Evolutionary conservation across 92 coral and sea anemone species (phyloP).

Genomic region (Isaurus tuberculatus): DNA sequence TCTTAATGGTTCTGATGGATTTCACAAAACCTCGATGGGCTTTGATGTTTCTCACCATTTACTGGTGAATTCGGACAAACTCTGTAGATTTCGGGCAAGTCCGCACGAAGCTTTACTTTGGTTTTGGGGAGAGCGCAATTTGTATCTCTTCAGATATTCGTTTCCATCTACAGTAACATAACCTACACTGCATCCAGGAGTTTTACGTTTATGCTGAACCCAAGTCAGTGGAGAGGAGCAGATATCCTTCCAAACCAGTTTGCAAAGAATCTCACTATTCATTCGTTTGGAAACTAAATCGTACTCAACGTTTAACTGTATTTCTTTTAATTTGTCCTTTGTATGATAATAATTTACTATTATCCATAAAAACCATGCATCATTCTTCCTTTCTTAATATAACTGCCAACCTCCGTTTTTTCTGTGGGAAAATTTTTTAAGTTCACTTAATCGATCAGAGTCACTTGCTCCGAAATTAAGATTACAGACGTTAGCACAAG

Average conservation of each 20-base stretch:
- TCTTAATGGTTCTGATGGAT: conserved; percentile 38
- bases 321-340: conserved; percentile 44
- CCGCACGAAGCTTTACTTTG: conserved; percentile 5
- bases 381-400: conserved; percentile 76
- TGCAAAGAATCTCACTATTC: conserved; percentile 45
- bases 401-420: conserved; percentile 65
- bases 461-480: conserved; percentile 62
- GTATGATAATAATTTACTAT: conserved; percentile 46
- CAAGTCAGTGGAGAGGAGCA: neutral
- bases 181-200: conserved; percentile 22
- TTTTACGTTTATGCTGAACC: neutral
- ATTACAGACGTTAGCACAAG: conserved; percentile 80
- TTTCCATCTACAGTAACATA: conserved; percentile 74
- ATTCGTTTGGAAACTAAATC: conserved; percentile 23
- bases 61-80: conserved; percentile 22
- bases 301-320: conserved; percentile 11
- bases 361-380: conserved; percentile 72
- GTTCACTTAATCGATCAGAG: conserved; percentile 48
- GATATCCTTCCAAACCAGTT: conserved; percentile 43
- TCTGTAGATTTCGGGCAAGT: conserved; percentile 23
- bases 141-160: conserved; percentile 37
- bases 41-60: conserved; percentile 53
- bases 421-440: conserved; percentile 66
- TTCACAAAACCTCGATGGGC: conserved; percentile 70
- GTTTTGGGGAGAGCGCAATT: conserved; percentile 72